A percentile compares a stretch with the other conserved stretches of the same genome.
Conservation (phyloP, 2,797 vertebrate genomes). For the Intellagama lesueurii region DNA sequence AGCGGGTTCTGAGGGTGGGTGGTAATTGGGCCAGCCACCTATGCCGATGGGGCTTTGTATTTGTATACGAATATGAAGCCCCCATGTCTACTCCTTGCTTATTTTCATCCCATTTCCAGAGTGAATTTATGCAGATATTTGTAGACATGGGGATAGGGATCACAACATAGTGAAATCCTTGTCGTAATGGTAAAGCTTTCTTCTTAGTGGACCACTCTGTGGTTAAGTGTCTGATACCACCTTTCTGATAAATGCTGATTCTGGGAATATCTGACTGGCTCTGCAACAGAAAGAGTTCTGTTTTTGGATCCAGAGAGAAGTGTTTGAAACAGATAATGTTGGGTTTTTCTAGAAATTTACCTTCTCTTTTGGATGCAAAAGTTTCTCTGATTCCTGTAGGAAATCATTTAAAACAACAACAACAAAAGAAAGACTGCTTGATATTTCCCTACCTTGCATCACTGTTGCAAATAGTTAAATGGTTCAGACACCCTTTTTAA, state of each 20-base stretch:
- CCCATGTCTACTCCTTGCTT: background rate
- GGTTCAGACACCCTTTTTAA: background rate
- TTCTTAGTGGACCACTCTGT: background rate
- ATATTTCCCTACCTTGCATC: constrained; percentile 39
- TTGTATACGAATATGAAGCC: too few relatives aligned
- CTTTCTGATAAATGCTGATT: background rate
- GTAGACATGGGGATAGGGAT: background rate
- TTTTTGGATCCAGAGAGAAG: background rate
- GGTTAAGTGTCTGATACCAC: background rate
- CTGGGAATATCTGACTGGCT: background rate
- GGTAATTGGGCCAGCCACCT: too few relatives aligned
- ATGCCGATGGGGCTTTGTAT: too few relatives aligned
- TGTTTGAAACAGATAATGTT: background rate
- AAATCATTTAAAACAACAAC: constrained; percentile 56
- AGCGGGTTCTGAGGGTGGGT: too few relatives aligned
- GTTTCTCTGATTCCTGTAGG: constrained; percentile 46
- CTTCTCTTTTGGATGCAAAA: background rate
- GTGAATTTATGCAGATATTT: background rate
- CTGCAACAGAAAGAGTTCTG: background rate
- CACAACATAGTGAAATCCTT: background rate
- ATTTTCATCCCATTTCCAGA: constrained; percentile 23
- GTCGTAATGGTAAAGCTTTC: background rate
- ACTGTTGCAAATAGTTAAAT: constrained; percentile 42
- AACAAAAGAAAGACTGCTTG: background rate
- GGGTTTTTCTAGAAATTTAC: background rate